phyloP scores from a whole-genome alignment of 2,797 vertebrate genomes.

The Pangasius krempfi region DNA sequence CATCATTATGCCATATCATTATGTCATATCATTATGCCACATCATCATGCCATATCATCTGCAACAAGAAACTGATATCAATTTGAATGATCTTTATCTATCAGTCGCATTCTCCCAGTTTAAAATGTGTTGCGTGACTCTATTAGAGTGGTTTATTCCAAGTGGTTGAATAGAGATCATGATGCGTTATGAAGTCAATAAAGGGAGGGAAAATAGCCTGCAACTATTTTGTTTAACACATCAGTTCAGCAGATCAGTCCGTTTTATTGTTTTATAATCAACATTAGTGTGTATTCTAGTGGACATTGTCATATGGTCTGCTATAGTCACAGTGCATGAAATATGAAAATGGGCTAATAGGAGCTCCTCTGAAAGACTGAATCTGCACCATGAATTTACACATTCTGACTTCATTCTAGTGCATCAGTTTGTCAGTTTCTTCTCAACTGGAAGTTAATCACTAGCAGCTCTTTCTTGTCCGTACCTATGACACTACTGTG shows the following conservation, averaged over 20 bases:
- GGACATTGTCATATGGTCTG: not conserved
- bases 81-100: not conserved
- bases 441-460: not conserved
- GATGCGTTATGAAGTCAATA: not conserved
- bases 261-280: not conserved
- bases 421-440: not conserved
- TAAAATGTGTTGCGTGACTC: not conserved
- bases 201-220: constrained; percentile 9
- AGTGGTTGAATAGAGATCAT: not conserved
- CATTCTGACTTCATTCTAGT: not conserved
- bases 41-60: not conserved
- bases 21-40: not conserved
- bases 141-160: not conserved
- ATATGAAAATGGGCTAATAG: not conserved
- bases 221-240: constrained; percentile 6
- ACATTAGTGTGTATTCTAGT: not conserved
- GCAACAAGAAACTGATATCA: not conserved
- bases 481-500: not conserved
- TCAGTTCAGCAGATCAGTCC: not conserved
- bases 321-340: not conserved
- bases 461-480: not conserved
- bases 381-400: not conserved
- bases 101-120: not conserved
- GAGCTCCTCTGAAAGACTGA: not conserved
- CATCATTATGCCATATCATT: not conserved